phyloP scores from a whole-genome alignment of 1,140 invertebrate genomes.

The Uloborus diversus region DNA sequence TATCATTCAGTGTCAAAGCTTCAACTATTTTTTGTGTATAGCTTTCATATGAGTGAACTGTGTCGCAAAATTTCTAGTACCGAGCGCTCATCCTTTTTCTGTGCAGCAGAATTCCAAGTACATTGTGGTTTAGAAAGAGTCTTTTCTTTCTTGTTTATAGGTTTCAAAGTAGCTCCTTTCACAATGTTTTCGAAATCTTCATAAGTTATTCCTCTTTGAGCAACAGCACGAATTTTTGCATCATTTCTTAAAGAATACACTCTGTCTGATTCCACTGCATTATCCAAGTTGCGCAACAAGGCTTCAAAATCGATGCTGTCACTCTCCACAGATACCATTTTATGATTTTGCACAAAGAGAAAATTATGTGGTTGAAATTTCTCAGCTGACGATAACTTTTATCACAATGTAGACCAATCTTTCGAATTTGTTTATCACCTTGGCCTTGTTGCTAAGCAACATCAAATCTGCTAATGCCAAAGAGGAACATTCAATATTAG shows the following conservation, averaged over 20 bases:
- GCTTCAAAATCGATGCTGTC: conserved; percentile 19
- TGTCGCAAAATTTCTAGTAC: not conserved
- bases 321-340: conserved; percentile 21
- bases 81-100: not conserved
- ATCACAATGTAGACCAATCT: too few relatives aligned
- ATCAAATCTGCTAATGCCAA: too few relatives aligned
- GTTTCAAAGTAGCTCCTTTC: conserved; percentile 38
- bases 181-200: conserved; percentile 44
- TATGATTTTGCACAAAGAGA: too few relatives aligned
- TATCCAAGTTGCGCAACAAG: conserved; percentile 7
- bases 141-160: conserved; percentile 21
- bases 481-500: too few relatives aligned
- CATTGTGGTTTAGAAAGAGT: conserved; percentile 8
- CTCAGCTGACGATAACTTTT: too few relatives aligned
- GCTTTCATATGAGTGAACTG: not conserved
- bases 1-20: too few relatives aligned
- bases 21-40: too few relatives aligned
- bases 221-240: conserved; percentile 30
- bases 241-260: conserved; percentile 26
- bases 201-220: conserved; percentile 20
- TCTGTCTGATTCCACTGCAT: conserved; percentile 21
- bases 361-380: too few relatives aligned
- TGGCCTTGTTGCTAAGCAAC: too few relatives aligned
- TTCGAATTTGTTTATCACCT: too few relatives aligned
- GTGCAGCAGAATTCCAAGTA: conserved; percentile 22